Conservation (phyloP, 2,113 vertebrate genomes). For the Anser brachyrhynchus region DNA sequence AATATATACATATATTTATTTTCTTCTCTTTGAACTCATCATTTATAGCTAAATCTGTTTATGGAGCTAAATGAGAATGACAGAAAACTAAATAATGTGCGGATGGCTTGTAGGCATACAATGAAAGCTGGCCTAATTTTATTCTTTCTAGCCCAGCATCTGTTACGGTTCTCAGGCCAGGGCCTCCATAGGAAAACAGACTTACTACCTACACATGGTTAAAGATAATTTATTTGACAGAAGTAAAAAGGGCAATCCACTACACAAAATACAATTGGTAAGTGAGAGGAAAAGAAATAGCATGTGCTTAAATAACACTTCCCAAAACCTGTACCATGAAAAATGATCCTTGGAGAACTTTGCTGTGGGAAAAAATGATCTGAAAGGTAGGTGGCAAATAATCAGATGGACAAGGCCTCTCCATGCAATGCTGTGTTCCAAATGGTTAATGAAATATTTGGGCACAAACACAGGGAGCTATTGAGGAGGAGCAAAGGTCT, state of each 20-base stretch:
- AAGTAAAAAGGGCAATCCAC: not conserved
- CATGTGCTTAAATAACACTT: rapidly evolving
- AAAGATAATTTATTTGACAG: not conserved
- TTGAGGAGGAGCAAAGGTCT: not conserved
- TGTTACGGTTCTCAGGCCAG: not conserved
- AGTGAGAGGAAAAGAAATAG: not conserved
- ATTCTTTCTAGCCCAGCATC: not conserved
- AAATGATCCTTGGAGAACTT: not conserved
- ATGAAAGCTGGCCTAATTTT: not conserved
- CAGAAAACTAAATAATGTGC: not conserved
- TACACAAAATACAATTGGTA: not conserved
- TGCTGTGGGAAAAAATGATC: not conserved
- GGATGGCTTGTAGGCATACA: not conserved
- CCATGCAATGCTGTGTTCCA: rapidly evolving
- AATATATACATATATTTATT: not conserved
- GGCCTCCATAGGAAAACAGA: not conserved
- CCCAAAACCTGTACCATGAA: rapidly evolving
- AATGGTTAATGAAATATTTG: not conserved
- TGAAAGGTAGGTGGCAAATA: not conserved
- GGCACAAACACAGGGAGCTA: not conserved
- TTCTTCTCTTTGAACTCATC: not conserved
- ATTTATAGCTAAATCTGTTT: not conserved
- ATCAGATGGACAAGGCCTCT: not conserved
- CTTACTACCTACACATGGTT: no score
- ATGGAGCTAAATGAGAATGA: not conserved